Percentiles rank a stretch among this genome's conserved stretches.
phyloP scores from a whole-genome alignment of 2,888 invertebrate species.

The Mesorhabditis sp. region DNA sequence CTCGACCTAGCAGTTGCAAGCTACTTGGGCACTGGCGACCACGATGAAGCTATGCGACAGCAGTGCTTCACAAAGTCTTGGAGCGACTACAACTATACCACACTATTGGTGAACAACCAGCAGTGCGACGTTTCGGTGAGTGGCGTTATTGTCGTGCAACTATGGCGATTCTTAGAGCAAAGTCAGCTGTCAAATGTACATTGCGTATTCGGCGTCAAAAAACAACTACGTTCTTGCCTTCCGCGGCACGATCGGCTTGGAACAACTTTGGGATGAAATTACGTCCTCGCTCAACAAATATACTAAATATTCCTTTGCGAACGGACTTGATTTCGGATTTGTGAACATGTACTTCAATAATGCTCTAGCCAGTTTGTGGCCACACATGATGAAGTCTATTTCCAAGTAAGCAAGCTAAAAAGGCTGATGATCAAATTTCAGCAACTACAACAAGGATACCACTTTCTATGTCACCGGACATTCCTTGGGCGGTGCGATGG shows the following conservation, averaged over 20 bases:
- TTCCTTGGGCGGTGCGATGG: conserved; percentile 35
- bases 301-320: not conserved
- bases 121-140: not conserved
- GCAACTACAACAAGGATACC: conserved; percentile 19
- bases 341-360: not conserved
- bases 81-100: not conserved
- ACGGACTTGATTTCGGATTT: not conserved
- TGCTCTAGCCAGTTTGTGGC: too few species aligned
- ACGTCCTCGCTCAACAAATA: not conserved
- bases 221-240: conserved; percentile 1
- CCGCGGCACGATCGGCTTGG: not conserved
- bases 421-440: conserved; percentile 10
- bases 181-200: not conserved
- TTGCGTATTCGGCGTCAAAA: not conserved
- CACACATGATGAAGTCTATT: too few species aligned
- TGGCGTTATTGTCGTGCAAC: not conserved
- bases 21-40: not conserved
- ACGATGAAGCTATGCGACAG: not conserved
- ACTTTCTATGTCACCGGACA: conserved; percentile 29
- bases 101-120: not conserved
- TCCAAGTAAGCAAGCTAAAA: too few species aligned
- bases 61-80: not conserved
- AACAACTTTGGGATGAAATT: not conserved
- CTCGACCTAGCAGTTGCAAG: conserved; percentile 2
- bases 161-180: not conserved